phyloP scores from a whole-genome alignment of 2,113 vertebrate genomes.

The Ariopsis seemanni region DNA sequence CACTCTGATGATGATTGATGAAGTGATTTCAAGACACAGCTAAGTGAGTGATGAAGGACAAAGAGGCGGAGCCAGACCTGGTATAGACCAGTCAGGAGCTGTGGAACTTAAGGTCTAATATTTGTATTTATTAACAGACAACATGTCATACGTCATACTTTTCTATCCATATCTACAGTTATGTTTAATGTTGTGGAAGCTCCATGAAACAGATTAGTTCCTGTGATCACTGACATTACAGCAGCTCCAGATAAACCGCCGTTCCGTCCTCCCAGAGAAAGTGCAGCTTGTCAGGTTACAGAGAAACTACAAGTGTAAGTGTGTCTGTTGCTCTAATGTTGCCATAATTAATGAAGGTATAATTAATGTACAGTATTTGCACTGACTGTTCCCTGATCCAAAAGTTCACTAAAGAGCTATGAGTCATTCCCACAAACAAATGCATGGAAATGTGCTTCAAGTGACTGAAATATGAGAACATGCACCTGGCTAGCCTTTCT shows the following conservation, averaged over 20 bases:
- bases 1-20: neutral
- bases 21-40: no score
- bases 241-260: no score
- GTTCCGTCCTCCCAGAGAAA: no score
- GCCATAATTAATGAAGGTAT: neutral
- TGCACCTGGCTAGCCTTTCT: slow-evolving; percentile 12
- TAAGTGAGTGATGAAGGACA: neutral
- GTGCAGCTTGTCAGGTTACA: no score
- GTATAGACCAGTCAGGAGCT: neutral
- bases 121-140: neutral
- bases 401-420: slow-evolving; percentile 1
- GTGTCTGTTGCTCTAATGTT: neutral
- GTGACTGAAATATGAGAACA: slow-evolving; percentile 16
- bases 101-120: neutral
- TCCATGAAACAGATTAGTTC: no score
- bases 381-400: neutral
- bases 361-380: neutral
- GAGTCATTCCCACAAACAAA: slow-evolving; percentile 44
- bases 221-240: no score
- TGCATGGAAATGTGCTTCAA: slow-evolving; percentile 28
- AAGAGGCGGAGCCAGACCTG: neutral
- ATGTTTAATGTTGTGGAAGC: no score
- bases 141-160: neutral
- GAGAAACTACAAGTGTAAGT: no score
- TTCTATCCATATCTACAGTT: neutral